These are phyloP conservation scores for Thryonomys swinderianus DNA, from an alignment of 2,113 vertebrate species.

Conservation along the genomic window DNA sequence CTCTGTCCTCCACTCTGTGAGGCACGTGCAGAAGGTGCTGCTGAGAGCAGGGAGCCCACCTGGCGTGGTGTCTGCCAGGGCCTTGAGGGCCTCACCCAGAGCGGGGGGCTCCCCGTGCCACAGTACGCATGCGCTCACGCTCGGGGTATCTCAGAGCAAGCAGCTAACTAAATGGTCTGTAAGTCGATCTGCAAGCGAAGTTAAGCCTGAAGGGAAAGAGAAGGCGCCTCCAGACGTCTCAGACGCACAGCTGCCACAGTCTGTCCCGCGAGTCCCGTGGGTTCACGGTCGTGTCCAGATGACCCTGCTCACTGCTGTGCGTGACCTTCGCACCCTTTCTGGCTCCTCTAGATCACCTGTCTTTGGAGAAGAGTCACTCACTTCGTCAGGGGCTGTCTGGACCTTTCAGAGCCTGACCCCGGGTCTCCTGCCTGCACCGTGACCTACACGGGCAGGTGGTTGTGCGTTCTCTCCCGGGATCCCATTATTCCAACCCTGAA, in stretches of 20 bases:
- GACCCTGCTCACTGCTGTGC: neutral
- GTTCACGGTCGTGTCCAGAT: neutral
- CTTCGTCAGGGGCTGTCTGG: too few relatives aligned
- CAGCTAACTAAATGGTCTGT: neutral
- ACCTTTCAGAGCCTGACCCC: neutral
- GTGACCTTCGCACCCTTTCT: neutral
- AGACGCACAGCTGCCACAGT: neutral
- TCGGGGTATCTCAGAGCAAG: neutral
- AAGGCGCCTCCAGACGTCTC: neutral
- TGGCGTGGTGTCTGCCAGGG: too few relatives aligned
- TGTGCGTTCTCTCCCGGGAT: too few relatives aligned
- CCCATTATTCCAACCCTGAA: fast-evolving
- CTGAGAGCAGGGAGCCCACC: too few relatives aligned
- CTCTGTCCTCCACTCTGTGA: neutral
- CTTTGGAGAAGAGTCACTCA: too few relatives aligned
- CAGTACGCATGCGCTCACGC: neutral
- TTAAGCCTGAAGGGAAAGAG: neutral
- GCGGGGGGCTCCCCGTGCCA: neutral
- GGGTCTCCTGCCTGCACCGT: too few relatives aligned
- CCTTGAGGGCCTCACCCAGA: neutral
- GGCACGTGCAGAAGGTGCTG: fast-evolving
- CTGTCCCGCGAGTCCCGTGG: neutral
- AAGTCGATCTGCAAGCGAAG: neutral
- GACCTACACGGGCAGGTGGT: fast-evolving
- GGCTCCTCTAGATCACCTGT: neutral